phyloP scores from a whole-genome alignment of 2,888 invertebrate species.

The Pollenia amentaria region DNA sequence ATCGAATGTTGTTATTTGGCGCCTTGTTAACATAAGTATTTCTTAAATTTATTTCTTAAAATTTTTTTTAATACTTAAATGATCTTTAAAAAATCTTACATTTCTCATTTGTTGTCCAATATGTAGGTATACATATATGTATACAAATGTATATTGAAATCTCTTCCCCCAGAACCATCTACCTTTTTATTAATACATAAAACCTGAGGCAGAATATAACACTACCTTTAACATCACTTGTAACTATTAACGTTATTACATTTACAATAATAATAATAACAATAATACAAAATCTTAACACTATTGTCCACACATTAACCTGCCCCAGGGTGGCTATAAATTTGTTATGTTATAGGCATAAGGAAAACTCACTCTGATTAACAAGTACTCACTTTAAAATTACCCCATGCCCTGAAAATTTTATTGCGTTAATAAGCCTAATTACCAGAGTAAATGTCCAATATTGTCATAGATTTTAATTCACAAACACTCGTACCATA shows the following conservation, averaged over 20 bases:
- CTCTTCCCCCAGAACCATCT: neutral
- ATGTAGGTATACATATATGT: too few relatives aligned
- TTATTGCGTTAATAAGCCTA: constrained; percentile 70
- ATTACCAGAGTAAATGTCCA: constrained; percentile 72
- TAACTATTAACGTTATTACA: constrained; percentile 47
- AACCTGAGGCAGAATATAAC: constrained; percentile 36
- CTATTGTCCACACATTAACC: constrained; percentile 67
- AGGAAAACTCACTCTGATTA: constrained; percentile 47
- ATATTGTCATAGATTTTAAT: constrained; percentile 58
- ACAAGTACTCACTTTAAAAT: neutral
- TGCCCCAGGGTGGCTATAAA: constrained; percentile 51
- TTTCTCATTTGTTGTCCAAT: neutral
- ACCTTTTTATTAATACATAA: neutral
- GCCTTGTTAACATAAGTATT: too few relatives aligned
- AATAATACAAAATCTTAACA: constrained; percentile 65
- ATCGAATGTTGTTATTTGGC: too few relatives aligned
- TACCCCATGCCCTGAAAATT: constrained; percentile 19
- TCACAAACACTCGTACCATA: constrained; percentile 17
- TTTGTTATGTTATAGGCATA: constrained; percentile 39
- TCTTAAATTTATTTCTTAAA: too few relatives aligned
- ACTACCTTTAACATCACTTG: constrained; percentile 41
- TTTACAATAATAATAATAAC: constrained; percentile 47
- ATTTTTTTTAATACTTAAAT: neutral
- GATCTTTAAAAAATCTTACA: neutral
- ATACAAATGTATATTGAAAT: neutral